Evolutionary conservation across 2,888 invertebrate species (phyloP), one percentile per base, ranked within the genome.

Genomic region (Sylvicola cinctus): DNA sequence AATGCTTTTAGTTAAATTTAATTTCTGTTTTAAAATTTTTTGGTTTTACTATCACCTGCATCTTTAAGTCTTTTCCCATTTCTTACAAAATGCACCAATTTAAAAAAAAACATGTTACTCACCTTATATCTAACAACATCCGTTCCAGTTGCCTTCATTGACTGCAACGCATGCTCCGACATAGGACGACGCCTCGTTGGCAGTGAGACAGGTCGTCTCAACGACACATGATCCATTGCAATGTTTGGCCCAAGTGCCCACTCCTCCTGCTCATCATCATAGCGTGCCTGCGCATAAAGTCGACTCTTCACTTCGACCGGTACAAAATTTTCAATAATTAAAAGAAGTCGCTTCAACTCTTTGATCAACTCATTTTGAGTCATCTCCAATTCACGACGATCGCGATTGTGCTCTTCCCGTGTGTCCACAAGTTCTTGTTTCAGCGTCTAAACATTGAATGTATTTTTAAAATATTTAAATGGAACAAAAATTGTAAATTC

Each of bases 371-470:
- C 88, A 47, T 90, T 84, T 55, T 88, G 83, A 2, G 79, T 76
- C 56, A 79, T 78, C 58, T 95, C 93, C 42, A 87, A 64, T 48
- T 95, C 93, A 46, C 91, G 75, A 36, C 95, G 64, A 55, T 96
- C 93, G 39, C 75, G 70, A 48, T 87, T 78, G 59, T 91, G 90
- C 48, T 87, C 85, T 50, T 84, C 87, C 38, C 76, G 75, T 34
- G 76, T 68, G 49, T 87, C 85, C 40, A 71, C 70, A 8, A 84
- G 68, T 49, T 88, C 88, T 48, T 76, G 75, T 44, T 79, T 70
- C 2, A 74, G 58, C 3, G 66, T 66, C 49, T 77, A 73, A 33
- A 78, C 4, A 20, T 20, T 6, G 16, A 13, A 28, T 28, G 25
- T 8, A 29, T 47, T 47, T 67, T 67, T 29, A 11, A 29, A 12